Conservation (phyloP, 2,888 invertebrate genomes). For the Lasioglossum oenotherae region DNA sequence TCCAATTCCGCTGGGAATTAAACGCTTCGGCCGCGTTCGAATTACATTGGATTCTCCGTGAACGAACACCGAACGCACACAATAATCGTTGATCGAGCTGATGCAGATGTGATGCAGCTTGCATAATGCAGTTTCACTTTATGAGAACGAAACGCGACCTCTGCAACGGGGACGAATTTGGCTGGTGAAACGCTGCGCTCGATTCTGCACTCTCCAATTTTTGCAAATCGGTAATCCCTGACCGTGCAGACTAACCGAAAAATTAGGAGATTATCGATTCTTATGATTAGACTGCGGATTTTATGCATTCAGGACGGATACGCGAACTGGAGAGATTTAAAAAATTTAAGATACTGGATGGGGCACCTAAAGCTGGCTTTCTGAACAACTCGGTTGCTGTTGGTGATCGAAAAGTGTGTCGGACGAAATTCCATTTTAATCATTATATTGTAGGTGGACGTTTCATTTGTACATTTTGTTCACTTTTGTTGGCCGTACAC, state of each 20-base stretch:
- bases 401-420: too few relatives aligned
- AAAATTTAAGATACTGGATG: too few relatives aligned
- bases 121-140: slow-evolving; percentile 60
- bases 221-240: slow-evolving; percentile 25
- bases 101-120: slow-evolving; percentile 58
- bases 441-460: too few relatives aligned
- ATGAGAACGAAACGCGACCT: slow-evolving; percentile 45
- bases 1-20: slow-evolving; percentile 2
- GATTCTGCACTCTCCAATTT: slow-evolving; percentile 22
- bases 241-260: not conserved
- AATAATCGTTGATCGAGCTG: slow-evolving; percentile 55
- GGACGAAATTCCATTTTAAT: too few relatives aligned
- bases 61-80: slow-evolving; percentile 32
- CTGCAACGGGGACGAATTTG: slow-evolving; percentile 51
- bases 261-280: not conserved
- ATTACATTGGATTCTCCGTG: slow-evolving; percentile 31
- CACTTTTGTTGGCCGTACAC: too few relatives aligned
- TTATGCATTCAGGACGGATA: not conserved
- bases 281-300: not conserved
- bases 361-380: too few relatives aligned
- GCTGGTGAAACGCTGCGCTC: not conserved
- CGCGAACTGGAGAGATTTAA: too few relatives aligned
- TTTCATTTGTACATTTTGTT: too few relatives aligned
- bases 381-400: too few relatives aligned
- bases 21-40: slow-evolving; percentile 29